Evolutionary conservation across 2,888 invertebrate genomes (phyloP).

Genomic region (Eristalis intricaria): DNA sequence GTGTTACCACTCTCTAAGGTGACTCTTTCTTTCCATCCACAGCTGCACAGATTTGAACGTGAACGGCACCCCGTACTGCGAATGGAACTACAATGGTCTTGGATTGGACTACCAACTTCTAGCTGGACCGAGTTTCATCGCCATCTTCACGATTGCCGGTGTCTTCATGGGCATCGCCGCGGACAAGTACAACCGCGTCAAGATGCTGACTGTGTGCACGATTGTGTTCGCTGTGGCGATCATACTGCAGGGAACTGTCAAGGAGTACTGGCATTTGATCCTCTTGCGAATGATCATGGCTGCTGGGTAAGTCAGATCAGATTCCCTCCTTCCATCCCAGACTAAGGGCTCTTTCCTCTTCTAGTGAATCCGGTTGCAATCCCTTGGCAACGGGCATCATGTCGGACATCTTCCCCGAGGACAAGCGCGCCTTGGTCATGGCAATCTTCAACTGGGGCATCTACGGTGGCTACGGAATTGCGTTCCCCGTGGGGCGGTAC

Average conservation of each 20-base stretch:
- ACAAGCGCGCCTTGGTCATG: slow-evolving; percentile 92
- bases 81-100: slow-evolving; percentile 96
- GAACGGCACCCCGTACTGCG: slow-evolving; percentile 90
- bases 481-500: slow-evolving; percentile 95
- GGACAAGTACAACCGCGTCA: slow-evolving; percentile 89
- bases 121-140: slow-evolving; percentile 96
- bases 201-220: slow-evolving; percentile 89
- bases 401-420: slow-evolving; percentile 90
- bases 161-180: slow-evolving; percentile 92
- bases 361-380: slow-evolving; percentile 92
- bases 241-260: slow-evolving; percentile 91
- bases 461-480: slow-evolving; percentile 95
- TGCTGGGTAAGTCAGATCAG: slow-evolving; percentile 85
- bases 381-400: slow-evolving; percentile 92
- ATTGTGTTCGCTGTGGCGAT: slow-evolving; percentile 91
- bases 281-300: slow-evolving; percentile 92
- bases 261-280: slow-evolving; percentile 94
- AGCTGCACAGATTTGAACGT: slow-evolving; percentile 86
- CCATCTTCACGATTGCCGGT: slow-evolving; percentile 94
- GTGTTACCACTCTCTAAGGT: not conserved
- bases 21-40: slow-evolving; percentile 49
- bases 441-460: slow-evolving; percentile 98
- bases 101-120: slow-evolving; percentile 95
- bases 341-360: slow-evolving; percentile 47
- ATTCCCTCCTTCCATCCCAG: not conserved